Conservation (phyloP, 2,888 invertebrate genomes). For the Phyllotreta striolata region DNA sequence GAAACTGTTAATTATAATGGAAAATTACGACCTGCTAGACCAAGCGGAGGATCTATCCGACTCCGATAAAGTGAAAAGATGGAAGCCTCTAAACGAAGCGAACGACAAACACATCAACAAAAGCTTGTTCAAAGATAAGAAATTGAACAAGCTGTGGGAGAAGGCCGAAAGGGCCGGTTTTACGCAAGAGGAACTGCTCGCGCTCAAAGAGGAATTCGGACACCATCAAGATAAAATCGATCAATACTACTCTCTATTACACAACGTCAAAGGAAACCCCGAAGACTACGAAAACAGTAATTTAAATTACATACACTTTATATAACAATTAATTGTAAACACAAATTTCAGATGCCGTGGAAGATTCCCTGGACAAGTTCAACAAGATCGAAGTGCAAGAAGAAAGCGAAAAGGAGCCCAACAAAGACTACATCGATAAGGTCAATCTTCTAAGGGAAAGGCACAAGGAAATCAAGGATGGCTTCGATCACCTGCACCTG, state of each 20-base stretch:
- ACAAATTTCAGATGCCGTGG: slow-evolving; percentile 69
- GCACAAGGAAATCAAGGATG: slow-evolving; percentile 78
- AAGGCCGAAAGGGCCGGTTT: slow-evolving; percentile 91
- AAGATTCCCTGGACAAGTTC: slow-evolving; percentile 75
- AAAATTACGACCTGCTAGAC: slow-evolving; percentile 79
- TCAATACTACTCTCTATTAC: slow-evolving; percentile 83
- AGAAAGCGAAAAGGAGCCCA: slow-evolving; percentile 63
- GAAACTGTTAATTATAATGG: slow-evolving; percentile 84
- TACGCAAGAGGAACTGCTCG: slow-evolving; percentile 80
- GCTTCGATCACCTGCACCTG: slow-evolving; percentile 79
- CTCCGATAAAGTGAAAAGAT: slow-evolving; percentile 66
- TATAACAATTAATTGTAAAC: background rate
- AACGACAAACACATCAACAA: slow-evolving; percentile 73
- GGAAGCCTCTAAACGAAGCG: slow-evolving; percentile 62
- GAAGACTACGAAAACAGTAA: slow-evolving; percentile 73
- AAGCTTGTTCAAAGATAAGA: slow-evolving; percentile 88
- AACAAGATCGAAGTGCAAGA: slow-evolving; percentile 71
- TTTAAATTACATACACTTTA: slow-evolving; percentile 44
- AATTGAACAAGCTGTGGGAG: slow-evolving; percentile 87
- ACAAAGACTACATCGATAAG: slow-evolving; percentile 72
- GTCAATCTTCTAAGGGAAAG: slow-evolving; percentile 77
- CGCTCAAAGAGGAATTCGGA: slow-evolving; percentile 86
- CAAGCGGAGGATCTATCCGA: slow-evolving; percentile 78
- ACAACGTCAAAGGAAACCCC: slow-evolving; percentile 71
- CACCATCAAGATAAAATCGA: slow-evolving; percentile 95